These are phyloP conservation scores for Porphyrio hochstetteri DNA, from an alignment of 2,113 vertebrate genomes.

Conservation along the genomic window DNA sequence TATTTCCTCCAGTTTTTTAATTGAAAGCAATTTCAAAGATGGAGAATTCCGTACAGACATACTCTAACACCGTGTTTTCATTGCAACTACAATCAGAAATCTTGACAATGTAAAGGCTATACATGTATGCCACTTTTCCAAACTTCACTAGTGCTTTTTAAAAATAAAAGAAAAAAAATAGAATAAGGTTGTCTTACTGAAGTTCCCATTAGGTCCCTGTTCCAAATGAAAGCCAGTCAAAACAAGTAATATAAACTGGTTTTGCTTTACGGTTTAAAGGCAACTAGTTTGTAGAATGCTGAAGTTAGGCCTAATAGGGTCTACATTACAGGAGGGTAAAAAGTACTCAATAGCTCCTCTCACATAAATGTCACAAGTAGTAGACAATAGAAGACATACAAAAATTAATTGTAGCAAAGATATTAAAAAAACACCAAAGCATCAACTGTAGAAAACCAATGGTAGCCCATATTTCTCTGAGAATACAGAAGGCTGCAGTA, in stretches of 20 bases:
- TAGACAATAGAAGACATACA: slow-evolving; percentile 47
- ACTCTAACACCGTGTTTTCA: slow-evolving; percentile 60
- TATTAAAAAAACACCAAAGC: slow-evolving; percentile 50
- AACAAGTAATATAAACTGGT: slow-evolving; percentile 24
- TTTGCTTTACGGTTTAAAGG: slow-evolving; percentile 53
- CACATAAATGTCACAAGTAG: neutral
- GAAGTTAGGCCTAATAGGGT: slow-evolving; percentile 22
- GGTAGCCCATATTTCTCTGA: slow-evolving; percentile 14
- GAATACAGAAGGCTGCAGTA: slow-evolving; percentile 16
- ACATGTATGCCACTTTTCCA: neutral
- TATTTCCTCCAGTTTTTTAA: neutral
- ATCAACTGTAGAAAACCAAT: slow-evolving; percentile 34
- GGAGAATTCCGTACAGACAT: slow-evolving; percentile 21
- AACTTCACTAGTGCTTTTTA: slow-evolving; percentile 4
- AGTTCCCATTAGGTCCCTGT: slow-evolving; percentile 21
- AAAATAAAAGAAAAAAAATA: neutral
- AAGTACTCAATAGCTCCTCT: slow-evolving; percentile 2
- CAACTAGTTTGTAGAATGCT: slow-evolving; percentile 35
- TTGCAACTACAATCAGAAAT: slow-evolving; percentile 60
- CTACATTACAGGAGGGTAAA: slow-evolving; percentile 22
- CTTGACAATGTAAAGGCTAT: slow-evolving; percentile 2
- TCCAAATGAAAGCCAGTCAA: slow-evolving; percentile 38
- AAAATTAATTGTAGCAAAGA: slow-evolving; percentile 53
- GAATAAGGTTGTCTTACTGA: neutral
- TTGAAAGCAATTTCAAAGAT: slow-evolving; percentile 13